Percentiles rank a stretch among this genome's conserved stretches.
phyloP scores from a whole-genome alignment of 1,140 invertebrate genomes.

The Brachionus paranguensis region DNA sequence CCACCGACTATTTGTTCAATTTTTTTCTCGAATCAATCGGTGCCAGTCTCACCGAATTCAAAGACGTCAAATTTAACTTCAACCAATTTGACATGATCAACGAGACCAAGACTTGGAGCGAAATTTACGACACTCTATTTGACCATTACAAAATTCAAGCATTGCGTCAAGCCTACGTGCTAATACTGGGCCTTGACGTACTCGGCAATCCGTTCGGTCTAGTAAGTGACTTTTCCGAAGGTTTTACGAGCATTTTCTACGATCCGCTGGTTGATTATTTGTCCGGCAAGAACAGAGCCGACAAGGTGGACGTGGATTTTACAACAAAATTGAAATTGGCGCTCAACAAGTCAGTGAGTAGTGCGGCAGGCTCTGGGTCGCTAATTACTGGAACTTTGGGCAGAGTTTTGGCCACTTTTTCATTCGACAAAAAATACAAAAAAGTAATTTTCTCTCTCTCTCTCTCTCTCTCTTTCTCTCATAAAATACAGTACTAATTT shows the following conservation, averaged over 20 bases:
- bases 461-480: no score
- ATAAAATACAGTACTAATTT: no score
- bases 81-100: conserved; percentile 29
- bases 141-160: conserved; percentile 47
- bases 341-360: conserved; percentile 43
- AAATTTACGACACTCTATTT: conserved; percentile 31
- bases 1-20: conserved; percentile 55
- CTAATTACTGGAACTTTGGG: conserved; percentile 54
- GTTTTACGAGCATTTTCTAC: conserved; percentile 29
- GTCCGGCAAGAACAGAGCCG: neutral
- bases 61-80: conserved; percentile 62
- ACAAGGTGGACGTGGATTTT: neutral
- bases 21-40: conserved; percentile 63
- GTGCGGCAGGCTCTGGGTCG: conserved; percentile 52
- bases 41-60: conserved; percentile 62
- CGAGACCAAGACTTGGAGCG: conserved; percentile 42
- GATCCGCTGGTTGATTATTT: conserved; percentile 7
- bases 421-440: conserved; percentile 55
- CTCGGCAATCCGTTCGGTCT: conserved; percentile 58
- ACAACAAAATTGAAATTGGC: neutral
- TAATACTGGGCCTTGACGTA: conserved; percentile 56
- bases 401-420: conserved; percentile 51
- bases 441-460: conserved; percentile 44
- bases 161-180: conserved; percentile 56
- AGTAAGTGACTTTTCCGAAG: conserved; percentile 54